Conservation (phyloP, 2,797 vertebrate species). For the Vespertilio murinus region DNA sequence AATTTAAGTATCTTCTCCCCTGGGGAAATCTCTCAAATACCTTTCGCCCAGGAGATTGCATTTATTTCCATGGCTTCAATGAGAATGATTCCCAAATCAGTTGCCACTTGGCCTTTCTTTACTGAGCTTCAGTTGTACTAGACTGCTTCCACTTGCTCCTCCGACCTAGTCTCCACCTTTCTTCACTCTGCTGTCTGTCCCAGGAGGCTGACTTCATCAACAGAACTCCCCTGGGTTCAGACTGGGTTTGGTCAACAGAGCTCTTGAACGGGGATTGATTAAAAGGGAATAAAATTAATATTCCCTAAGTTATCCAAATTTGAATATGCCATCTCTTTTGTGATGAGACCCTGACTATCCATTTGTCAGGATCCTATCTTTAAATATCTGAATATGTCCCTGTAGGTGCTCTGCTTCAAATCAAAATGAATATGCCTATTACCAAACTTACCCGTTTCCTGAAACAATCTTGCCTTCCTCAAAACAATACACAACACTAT, state of each 20-base stretch:
- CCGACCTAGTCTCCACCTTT: background rate
- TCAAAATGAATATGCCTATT: slow-evolving; percentile 18
- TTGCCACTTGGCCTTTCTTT: background rate
- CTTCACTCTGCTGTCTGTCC: background rate
- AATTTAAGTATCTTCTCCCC: background rate
- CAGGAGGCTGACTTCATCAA: background rate
- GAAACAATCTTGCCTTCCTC: background rate
- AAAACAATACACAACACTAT: background rate
- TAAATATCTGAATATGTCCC: background rate
- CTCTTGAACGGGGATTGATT: background rate
- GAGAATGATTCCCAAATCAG: background rate
- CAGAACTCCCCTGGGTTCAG: background rate
- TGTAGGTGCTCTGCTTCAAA: background rate
- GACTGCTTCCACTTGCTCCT: background rate
- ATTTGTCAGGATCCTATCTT: background rate
- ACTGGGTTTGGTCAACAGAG: background rate
- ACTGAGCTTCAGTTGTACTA: background rate
- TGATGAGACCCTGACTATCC: background rate
- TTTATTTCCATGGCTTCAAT: background rate
- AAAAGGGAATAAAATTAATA: background rate
- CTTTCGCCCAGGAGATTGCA: background rate
- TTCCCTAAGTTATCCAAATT: background rate
- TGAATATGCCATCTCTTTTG: background rate
- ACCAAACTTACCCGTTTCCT: background rate
- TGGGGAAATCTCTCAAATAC: background rate